Conservation (phyloP, 2,888 invertebrate genomes). For the Euphydryas editha region DNA sequence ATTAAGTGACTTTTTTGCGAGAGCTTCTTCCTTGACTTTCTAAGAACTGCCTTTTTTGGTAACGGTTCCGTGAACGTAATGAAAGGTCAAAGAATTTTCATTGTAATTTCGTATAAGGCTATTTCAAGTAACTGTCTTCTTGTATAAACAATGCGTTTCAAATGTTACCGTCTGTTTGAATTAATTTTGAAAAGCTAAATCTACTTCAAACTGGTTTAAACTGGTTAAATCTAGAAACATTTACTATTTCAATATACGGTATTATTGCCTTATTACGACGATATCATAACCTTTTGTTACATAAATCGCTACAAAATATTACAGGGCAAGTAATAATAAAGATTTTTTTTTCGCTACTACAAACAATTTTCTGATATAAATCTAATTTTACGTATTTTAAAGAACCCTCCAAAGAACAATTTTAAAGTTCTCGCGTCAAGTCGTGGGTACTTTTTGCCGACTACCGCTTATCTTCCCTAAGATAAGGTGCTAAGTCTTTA, state of each 20-base stretch:
- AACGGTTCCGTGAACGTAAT: constrained; percentile 13
- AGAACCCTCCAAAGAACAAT: constrained; percentile 13
- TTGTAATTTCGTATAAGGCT: constrained; percentile 11
- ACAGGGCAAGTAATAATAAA: background rate
- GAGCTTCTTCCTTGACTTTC: constrained; percentile 53
- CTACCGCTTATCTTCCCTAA: constrained; percentile 66
- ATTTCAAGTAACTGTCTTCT: constrained; percentile 10
- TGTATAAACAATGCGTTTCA: background rate
- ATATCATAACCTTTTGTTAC: too few relatives aligned
- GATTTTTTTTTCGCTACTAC: background rate
- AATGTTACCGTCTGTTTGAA: background rate
- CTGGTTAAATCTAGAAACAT: background rate
- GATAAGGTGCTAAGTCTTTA: constrained; percentile 68
- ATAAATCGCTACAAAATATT: background rate
- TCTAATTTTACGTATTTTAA: background rate
- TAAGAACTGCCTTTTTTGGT: constrained; percentile 50
- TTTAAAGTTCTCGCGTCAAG: constrained; percentile 23
- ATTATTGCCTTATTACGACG: too few relatives aligned
- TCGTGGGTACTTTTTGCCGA: constrained; percentile 62
- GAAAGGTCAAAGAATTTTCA: constrained; percentile 14
- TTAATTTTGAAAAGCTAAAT: background rate
- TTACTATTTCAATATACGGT: too few relatives aligned
- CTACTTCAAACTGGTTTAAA: background rate
- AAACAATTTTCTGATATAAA: background rate
- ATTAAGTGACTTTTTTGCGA: constrained; percentile 59